These are phyloP conservation scores for Acridotheres tristis DNA, from an alignment of 2,797 vertebrate genomes.

Conservation along the genomic window DNA sequence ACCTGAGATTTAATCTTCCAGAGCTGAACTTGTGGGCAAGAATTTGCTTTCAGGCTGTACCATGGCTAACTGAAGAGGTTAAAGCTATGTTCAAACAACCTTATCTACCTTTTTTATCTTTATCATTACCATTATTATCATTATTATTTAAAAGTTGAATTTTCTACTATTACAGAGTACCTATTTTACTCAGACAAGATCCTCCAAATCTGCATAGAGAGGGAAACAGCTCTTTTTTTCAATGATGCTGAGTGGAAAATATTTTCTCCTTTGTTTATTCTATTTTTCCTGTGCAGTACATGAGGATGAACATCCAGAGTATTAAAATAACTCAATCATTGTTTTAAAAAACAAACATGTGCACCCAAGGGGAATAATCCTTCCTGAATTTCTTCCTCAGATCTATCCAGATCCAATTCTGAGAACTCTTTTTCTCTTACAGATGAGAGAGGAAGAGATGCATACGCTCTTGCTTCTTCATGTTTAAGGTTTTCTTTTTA, in stretches of 20 bases:
- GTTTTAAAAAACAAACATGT: conserved; percentile 60
- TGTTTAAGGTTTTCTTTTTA: neutral
- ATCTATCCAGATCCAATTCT: conserved; percentile 23
- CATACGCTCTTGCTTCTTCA: neutral
- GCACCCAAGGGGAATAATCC: conserved; percentile 51
- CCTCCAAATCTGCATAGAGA: neutral
- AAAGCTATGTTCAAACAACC: neutral
- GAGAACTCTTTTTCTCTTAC: neutral
- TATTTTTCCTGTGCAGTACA: conserved; percentile 43
- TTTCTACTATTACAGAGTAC: neutral
- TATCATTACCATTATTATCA: no score
- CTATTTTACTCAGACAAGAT: neutral
- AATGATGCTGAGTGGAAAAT: conserved; percentile 35
- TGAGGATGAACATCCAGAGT: conserved; percentile 42
- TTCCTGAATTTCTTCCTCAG: conserved; percentile 61
- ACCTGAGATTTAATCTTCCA: neutral
- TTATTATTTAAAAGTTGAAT: neutral
- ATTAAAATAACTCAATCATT: conserved; percentile 68
- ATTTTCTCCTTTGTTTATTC: conserved; percentile 54
- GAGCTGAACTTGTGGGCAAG: neutral
- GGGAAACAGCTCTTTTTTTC: neutral
- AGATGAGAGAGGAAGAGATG: neutral
- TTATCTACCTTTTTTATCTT: neutral
- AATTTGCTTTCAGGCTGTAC: neutral
- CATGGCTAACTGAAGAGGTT: neutral